Base-by-base conservation (phyloP, 2,113 vertebrate species). In the Leucoraja erinaceus region DNA sequence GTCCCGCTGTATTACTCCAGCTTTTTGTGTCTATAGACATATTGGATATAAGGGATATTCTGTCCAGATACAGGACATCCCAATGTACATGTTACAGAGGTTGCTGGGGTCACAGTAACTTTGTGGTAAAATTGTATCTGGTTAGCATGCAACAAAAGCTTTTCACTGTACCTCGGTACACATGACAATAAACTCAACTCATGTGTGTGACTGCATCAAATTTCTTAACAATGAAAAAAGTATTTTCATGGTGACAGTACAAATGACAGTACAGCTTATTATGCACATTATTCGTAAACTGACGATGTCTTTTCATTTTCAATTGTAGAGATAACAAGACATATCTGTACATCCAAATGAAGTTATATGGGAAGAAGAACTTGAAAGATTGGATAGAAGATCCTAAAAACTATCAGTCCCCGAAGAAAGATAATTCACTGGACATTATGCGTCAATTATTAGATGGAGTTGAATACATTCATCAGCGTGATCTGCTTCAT, bases 341-440 rank as follows among this genome's bases (percentile, higher is more conserved):
- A 10, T 25, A 22, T 3, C 90, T 91, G 0, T 91, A 68, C 25
- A 91, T 91, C n/a, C 33, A 91, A 91, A 91, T 91, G 90, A 38
- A 47, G 68, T 54, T 91, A 38, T 91, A 72, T 54, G 38, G n/a
- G n/a, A n/a, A 91, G 68, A 72, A 11, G 22, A 72, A 47, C 33
- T 28, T 91, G n/a, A 22, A 7, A 28, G 18, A 25, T 5, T 91
- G 90, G 90, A 28, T 91, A 0, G 0, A 28, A 10, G 63, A 70
- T 1, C 0, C 0, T 54, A 4, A 31, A 10, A 90, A 90, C 9
- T 33, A 5, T 47, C 38, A 72, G 9, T 22, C 31, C 4, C 20
- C 0, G 0, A 18, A 54, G 66, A 22, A 54, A 14, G 0, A 5
- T 25, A 38, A 28, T 70, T 18, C 68, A 28, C 6, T 72, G 31